These are phyloP conservation scores for Eupithecia insigniata DNA, from an alignment of 2,888 invertebrate genomes.

Conservation along the genomic window DNA sequence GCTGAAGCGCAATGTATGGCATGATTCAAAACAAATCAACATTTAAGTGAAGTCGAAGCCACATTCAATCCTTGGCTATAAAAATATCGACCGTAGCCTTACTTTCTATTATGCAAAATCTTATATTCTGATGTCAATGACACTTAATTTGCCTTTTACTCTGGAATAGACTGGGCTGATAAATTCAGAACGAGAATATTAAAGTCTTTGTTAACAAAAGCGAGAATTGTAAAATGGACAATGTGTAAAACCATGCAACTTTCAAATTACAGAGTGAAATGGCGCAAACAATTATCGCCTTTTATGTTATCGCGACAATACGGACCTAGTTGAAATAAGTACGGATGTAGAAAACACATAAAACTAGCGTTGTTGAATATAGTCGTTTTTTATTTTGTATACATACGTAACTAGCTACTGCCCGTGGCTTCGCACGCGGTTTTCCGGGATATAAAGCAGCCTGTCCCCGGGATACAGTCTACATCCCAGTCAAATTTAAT, in stretches of 20 bases:
- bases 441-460: neutral
- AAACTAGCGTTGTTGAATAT: neutral
- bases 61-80: constrained; percentile 7
- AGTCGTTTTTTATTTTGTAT: neutral
- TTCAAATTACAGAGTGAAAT: constrained; percentile 35
- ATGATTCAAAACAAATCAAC: neutral
- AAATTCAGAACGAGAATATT: neutral
- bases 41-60: neutral
- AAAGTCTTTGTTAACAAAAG: constrained; percentile 19
- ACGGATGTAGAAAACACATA: neutral
- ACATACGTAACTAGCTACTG: neutral
- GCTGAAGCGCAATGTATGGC: neutral
- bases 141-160: constrained; percentile 18
- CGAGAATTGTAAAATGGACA: constrained; percentile 8
- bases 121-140: constrained; percentile 29
- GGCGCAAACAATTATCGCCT: constrained; percentile 39
- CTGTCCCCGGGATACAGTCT: no score
- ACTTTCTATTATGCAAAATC: constrained; percentile 13
- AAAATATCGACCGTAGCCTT: neutral
- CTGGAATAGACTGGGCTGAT: neutral
- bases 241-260: constrained; percentile 25
- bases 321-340: constrained; percentile 8
- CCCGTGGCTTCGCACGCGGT: neutral
- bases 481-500: no score
- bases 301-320: constrained; percentile 32